Percentiles rank a stretch among this genome's conserved stretches.
phyloP scores from a whole-genome alignment of 2,888 invertebrate species.

The Galerucella nymphaeae region DNA sequence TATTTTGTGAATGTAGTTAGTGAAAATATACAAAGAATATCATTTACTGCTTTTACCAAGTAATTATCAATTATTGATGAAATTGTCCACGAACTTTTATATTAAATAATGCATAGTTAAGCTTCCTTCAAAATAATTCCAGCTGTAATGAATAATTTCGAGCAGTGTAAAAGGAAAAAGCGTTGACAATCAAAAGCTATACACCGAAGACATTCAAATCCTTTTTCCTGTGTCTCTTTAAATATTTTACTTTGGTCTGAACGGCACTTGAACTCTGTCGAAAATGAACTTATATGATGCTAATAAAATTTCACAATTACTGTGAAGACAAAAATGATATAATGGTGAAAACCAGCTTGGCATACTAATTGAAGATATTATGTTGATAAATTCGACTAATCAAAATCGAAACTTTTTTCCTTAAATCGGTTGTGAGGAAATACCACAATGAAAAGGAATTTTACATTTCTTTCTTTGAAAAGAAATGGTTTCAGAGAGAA shows the following conservation, averaged over 20 bases:
- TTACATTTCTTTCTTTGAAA: constrained; percentile 45
- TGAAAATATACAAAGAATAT: too few species aligned
- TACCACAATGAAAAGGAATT: constrained; percentile 51
- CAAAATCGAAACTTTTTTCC: constrained; percentile 1
- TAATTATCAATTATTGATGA: too few species aligned
- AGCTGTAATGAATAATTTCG: too few species aligned
- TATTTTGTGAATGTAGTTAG: too few species aligned
- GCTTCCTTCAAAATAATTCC: too few species aligned
- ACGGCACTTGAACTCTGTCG: constrained; percentile 32
- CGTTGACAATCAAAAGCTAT: background rate
- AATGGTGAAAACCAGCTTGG: background rate
- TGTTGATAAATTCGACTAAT: constrained; percentile 4
- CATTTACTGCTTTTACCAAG: background rate
- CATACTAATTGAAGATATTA: background rate
- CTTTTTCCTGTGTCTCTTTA: constrained; percentile 35
- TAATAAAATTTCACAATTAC: too few species aligned
- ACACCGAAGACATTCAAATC: constrained; percentile 3
- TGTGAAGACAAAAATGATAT: too few species aligned
- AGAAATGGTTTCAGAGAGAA: constrained; percentile 50
- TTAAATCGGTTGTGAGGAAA: constrained; percentile 31
- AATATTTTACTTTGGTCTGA: constrained; percentile 34
- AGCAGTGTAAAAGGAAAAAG: too few species aligned
- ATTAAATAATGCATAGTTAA: too few species aligned
- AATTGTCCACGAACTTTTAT: too few species aligned
- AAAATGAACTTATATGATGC: constrained; percentile 1